These are phyloP conservation scores for Tinea pellionella DNA, from an alignment of 2,888 invertebrate genomes.

Conservation along the genomic window DNA sequence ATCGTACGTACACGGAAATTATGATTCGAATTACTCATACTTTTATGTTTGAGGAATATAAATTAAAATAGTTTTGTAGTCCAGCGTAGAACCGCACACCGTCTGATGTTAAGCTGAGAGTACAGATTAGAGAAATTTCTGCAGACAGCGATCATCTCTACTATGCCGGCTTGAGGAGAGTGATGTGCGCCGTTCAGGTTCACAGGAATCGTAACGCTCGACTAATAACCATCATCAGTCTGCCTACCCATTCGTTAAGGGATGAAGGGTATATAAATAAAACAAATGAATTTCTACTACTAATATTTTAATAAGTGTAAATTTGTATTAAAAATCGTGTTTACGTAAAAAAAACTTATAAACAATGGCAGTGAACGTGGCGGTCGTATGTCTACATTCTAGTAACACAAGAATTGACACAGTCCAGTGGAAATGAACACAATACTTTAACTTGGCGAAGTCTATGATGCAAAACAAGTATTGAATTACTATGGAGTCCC, in stretches of 20 bases:
- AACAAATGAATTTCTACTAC: slow-evolving; percentile 54
- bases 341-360: slow-evolving; percentile 28
- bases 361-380: slow-evolving; percentile 56
- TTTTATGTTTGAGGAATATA: too few species aligned
- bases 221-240: too few species aligned
- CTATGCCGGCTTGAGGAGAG: too few species aligned
- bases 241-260: too few species aligned
- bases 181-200: too few species aligned
- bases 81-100: too few species aligned
- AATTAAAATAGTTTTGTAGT: too few species aligned
- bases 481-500: slow-evolving; percentile 29
- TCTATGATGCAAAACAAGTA: slow-evolving; percentile 49
- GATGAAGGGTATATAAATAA: slow-evolving; percentile 32
- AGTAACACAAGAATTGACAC: slow-evolving; percentile 75
- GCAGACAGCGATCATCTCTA: too few species aligned
- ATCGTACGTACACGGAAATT: background rate
- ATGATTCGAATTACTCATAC: background rate
- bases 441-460: slow-evolving; percentile 20
- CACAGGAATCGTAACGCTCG: too few species aligned
- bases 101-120: too few species aligned
- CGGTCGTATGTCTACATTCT: slow-evolving; percentile 73
- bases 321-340: slow-evolving; percentile 56
- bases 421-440: slow-evolving; percentile 66
- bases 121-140: too few species aligned
- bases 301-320: slow-evolving; percentile 45